Conservation (phyloP, 2,113 vertebrate genomes). For the Rhadina sibilatrix region DNA sequence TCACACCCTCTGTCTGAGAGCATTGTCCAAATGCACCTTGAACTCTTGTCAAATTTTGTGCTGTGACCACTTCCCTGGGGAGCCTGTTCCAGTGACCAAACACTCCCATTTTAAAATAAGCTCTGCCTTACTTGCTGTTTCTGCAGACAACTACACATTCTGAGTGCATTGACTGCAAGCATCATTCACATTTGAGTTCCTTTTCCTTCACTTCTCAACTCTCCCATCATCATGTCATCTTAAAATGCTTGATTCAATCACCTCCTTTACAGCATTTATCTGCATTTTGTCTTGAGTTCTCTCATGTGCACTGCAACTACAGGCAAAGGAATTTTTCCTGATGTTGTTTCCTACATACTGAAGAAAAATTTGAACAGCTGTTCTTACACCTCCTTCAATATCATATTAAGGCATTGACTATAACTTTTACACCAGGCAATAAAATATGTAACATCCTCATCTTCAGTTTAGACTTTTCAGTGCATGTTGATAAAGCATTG, state of each 20-base stretch:
- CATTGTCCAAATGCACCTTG: not conserved
- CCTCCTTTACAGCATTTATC: not conserved
- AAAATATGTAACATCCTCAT: not conserved
- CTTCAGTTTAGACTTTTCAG: not conserved
- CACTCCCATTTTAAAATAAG: not conserved
- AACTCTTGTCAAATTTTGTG: not conserved
- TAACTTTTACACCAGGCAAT: not conserved
- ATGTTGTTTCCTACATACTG: not conserved
- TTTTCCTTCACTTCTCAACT: not conserved
- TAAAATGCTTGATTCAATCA: not conserved
- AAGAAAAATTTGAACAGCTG: not conserved
- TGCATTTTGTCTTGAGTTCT: not conserved
- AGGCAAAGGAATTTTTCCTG: not conserved
- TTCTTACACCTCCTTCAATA: not conserved
- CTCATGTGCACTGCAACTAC: not conserved
- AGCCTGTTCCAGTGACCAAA: not conserved
- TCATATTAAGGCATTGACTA: not conserved
- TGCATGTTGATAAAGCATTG: not conserved
- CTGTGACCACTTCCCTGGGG: not conserved
- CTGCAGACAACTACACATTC: not conserved
- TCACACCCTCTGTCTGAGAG: not conserved
- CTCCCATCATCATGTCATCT: not conserved
- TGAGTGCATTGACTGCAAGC: not conserved
- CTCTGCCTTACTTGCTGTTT: not conserved
- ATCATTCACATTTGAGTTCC: not conserved